Base-by-base conservation (phyloP, 2,113 vertebrate species). In the Alethe diademata region DNA sequence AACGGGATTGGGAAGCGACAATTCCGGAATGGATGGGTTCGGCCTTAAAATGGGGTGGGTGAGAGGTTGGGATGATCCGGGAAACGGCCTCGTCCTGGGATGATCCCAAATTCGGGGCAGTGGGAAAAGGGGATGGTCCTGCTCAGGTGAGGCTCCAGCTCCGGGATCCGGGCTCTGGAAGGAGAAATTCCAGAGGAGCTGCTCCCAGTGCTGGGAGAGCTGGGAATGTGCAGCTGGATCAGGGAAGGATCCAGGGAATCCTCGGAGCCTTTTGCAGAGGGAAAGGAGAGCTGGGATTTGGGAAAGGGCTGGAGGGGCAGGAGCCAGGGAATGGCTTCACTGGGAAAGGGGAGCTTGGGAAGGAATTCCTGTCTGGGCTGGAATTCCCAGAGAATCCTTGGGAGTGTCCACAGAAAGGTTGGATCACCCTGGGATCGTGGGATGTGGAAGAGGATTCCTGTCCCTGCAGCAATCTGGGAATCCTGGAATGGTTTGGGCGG, bases 21-120 rank as follows among this genome's bases (percentile, higher is more conserved):
- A 6, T 22, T 7, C 43, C 4, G 1, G 9, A 23, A 3, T 14
- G 1, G 75, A 9, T 1, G 24, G 47, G 11, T 1, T 26, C 0
- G 6, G 2, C 22, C 73, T 29, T 23, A 14, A 19, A 51, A n/a
- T 2, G 17, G 35, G 35, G 15, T 2, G 12, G 43, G 24, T 0
- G 56, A 15, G 35, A 5, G 45, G 28, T 2, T 5, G 51, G 51
- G 5, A 17, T 3, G 64, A 48, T 2, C 28, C 1, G 2, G 64
- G 23, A 38, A 40, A 35, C 1, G 48, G 36, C 24, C 36, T 26
- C 15, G 2, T 13, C 12, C 33, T 7, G 61, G 62, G 22, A 2
- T 29, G 60, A 78, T 78, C 75, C 60, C 48, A 0, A 6, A 35
- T 5, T 28, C 3, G 1, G 38, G 24, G 47, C 14, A 28, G 75